Evolutionary conservation across 1,140 invertebrate genomes (phyloP).

Genomic region (Brachionus rotundiformis): DNA sequence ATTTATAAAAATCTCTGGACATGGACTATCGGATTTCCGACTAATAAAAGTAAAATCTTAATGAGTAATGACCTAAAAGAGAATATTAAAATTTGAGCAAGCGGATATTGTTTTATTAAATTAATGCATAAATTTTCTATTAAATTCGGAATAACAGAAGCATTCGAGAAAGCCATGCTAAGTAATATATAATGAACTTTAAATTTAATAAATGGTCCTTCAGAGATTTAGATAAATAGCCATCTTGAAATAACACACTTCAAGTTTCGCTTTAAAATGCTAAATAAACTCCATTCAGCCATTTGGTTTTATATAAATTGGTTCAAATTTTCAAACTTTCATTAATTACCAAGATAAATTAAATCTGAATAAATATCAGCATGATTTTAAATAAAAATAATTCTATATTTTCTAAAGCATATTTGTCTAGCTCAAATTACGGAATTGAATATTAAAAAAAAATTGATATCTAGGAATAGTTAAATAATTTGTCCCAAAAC

Average conservation of each 20-base stretch:
- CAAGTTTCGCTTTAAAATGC: neutral
- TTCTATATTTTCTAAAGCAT: neutral
- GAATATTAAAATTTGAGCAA: neutral
- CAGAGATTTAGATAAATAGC: slow-evolving; percentile 2
- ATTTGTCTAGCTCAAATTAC: neutral
- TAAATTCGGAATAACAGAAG: neutral
- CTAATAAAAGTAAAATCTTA: neutral
- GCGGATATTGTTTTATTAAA: neutral
- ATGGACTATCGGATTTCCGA: neutral
- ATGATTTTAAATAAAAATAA: neutral
- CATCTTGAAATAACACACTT: neutral
- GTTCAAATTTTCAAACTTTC: neutral
- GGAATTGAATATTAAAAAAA: neutral
- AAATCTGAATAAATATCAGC: neutral
- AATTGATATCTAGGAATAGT: neutral
- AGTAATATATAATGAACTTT: neutral
- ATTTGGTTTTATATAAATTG: neutral
- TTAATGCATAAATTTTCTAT: slow-evolving; percentile 13
- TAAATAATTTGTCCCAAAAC: neutral
- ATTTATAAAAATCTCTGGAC: neutral
- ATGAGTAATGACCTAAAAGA: neutral
- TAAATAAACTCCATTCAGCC: neutral
- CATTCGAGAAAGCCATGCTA: neutral
- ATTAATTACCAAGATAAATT: too few relatives aligned
- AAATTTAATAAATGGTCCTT: slow-evolving; percentile 15